Evolutionary conservation across 1,140 invertebrate species (phyloP), one percentile per base, ranked within the genome.

Genomic region (Capitella teleta): DNA sequence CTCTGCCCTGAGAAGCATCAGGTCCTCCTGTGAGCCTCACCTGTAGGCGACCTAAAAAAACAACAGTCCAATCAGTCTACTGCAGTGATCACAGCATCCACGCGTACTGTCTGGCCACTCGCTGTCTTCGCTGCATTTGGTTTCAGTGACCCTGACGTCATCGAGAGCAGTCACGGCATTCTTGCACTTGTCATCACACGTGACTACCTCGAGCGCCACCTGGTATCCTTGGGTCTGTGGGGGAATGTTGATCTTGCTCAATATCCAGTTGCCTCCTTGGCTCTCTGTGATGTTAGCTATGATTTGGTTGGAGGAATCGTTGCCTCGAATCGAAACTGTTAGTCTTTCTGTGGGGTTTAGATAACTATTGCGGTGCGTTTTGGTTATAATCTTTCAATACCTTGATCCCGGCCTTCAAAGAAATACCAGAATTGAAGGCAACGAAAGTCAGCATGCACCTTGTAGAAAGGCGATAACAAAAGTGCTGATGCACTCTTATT

Each of bases 1-100:
- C 83, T 28, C 56, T 52, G 12, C 61, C 61, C 26, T 49, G 19
- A n/a, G 16, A 12, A 5, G 47, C 24, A 16, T 1, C 5, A 8
- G 6, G 16, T 19, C 47, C 47, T 14, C 37, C 37, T 21, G 21
- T 37, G 16, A 49, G 34, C 4, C 47, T 34, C 21, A 49, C 16
- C 10, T 28, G 26, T 18, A 47, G 45, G 16, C 19, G 26, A 10
- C 10, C 45, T 47, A 32, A 32, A 32, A 47, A 32, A 8, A 47
- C 3, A 44, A 44, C 5, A 44, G 8, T 14, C 8, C 12, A 26
- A 44, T 26, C 2, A 44, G 21, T 26, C 8, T 28, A n/a, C n/a
- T n/a, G n/a, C n/a, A n/a, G n/a, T n/a, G n/a, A n/a, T n/a, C n/a
- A n/a, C n/a, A n/a, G n/a, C n/a, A n/a, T n/a, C n/a, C n/a, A n/a